Conservation (phyloP, 2,113 vertebrate genomes). For the Scophthalmus maximus region DNA sequence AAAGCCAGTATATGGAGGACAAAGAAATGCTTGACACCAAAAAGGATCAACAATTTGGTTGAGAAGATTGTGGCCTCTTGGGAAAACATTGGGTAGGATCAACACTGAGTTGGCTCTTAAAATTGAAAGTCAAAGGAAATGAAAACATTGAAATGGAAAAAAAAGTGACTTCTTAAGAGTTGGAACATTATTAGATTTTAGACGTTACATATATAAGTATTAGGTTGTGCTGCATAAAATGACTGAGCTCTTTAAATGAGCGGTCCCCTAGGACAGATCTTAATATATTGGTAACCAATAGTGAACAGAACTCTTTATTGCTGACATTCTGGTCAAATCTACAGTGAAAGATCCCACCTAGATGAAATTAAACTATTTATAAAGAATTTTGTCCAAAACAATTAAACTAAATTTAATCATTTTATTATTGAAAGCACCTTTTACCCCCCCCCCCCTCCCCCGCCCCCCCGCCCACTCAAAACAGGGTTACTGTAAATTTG, state of each 20-base stretch:
- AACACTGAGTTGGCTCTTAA: conserved; percentile 53
- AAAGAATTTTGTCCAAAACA: conserved; percentile 64
- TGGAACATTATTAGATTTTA: conserved; percentile 79
- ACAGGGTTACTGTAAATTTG: conserved; percentile 52
- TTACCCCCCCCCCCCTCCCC: conserved; percentile 14
- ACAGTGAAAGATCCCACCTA: conserved; percentile 69
- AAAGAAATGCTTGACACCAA: conserved; percentile 80
- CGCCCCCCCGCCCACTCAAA: conserved; percentile 32
- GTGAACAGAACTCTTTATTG: conserved; percentile 83
- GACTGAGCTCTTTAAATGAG: conserved; percentile 78
- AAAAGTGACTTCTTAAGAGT: conserved; percentile 69
- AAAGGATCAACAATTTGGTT: conserved; percentile 76
- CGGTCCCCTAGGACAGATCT: conserved; percentile 85
- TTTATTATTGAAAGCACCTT: conserved; percentile 77
- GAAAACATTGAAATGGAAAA: conserved; percentile 57
- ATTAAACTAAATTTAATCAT: conserved; percentile 60
- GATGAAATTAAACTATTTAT: conserved; percentile 68
- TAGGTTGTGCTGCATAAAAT: conserved; percentile 82
- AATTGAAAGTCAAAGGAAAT: conserved; percentile 65
- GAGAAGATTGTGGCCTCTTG: conserved; percentile 62
- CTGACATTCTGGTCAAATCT: conserved; percentile 81
- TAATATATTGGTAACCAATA: conserved; percentile 89
- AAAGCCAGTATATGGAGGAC: conserved; percentile 66
- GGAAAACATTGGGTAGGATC: conserved; percentile 44
- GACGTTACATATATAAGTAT: conserved; percentile 81